phyloP scores from a whole-genome alignment of 2,888 invertebrate genomes.

The Nasonovia ribisnigri region DNA sequence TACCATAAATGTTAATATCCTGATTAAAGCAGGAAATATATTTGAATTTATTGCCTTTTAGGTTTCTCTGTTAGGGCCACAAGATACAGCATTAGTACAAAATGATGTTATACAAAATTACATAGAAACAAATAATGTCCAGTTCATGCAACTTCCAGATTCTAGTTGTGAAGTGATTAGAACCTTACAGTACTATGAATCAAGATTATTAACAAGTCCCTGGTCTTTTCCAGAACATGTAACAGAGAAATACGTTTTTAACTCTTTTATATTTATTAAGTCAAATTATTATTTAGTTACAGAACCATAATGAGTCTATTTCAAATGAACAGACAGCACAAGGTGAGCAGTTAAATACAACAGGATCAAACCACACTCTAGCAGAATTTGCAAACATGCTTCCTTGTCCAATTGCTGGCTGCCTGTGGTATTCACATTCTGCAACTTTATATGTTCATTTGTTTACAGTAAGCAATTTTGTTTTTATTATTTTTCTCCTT shows the following conservation, averaged over 20 bases:
- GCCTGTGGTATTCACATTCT: constrained; percentile 59
- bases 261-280: neutral
- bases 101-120: constrained; percentile 56
- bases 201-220: constrained; percentile 11
- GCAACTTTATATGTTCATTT: constrained; percentile 60
- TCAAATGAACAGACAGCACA: neutral
- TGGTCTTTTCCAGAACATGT: constrained; percentile 42
- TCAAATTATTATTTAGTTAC: neutral
- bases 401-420: constrained; percentile 61
- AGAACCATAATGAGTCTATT: constrained; percentile 22
- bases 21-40: neutral
- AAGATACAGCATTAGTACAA: constrained; percentile 51
- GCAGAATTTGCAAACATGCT: constrained; percentile 48
- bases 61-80: constrained; percentile 41
- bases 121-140: constrained; percentile 51
- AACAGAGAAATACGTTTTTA: neutral
- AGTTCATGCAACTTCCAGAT: constrained; percentile 58
- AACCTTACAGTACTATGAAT: constrained; percentile 59
- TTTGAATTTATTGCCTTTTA: constrained; percentile 12
- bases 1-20: neutral
- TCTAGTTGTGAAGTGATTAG: constrained; percentile 43
- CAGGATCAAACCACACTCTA: neutral
- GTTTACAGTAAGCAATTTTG: constrained; percentile 38
- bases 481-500: neutral
- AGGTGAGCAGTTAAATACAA: constrained; percentile 5